Conservation (phyloP, 92 coral and sea anemone genomes). For the Bergia puertoricense region DNA sequence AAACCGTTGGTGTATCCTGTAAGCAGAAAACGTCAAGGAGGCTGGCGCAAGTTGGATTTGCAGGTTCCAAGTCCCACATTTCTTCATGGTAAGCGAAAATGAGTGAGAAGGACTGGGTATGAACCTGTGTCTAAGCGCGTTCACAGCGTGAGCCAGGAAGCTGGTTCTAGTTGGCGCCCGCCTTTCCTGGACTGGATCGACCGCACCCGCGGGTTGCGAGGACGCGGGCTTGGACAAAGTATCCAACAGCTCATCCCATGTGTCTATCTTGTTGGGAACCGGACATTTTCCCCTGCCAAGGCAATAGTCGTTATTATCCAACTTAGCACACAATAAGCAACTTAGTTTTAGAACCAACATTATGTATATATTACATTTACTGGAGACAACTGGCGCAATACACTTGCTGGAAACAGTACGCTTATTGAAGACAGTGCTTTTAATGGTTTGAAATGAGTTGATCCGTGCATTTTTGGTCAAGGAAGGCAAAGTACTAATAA, state of each 20-base stretch:
- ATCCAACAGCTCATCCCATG: constrained; percentile 65
- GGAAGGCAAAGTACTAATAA: no score
- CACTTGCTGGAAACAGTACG: no score
- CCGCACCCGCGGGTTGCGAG: constrained; percentile 32
- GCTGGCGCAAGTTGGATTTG: background rate
- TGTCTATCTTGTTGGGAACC: constrained; percentile 39
- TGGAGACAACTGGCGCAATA: no score
- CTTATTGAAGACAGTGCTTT: no score
- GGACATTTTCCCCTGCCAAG: constrained; percentile 28
- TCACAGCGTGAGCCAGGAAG: constrained; percentile 34
- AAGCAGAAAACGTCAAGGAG: background rate
- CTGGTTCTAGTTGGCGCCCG: constrained; percentile 40
- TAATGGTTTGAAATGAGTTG: no score
- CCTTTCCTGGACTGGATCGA: constrained; percentile 24
- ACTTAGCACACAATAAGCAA: background rate
- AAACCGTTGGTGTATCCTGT: background rate
- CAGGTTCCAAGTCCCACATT: background rate
- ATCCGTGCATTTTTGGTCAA: no score
- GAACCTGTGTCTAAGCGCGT: constrained; percentile 34
- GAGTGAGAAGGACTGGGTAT: background rate
- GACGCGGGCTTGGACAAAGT: constrained; percentile 47
- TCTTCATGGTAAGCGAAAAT: background rate
- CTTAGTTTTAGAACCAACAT: background rate
- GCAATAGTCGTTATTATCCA: background rate
- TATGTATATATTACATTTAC: background rate